Conservation (phyloP, 1,140 invertebrate species). For the Aradophagus sp. region DNA sequence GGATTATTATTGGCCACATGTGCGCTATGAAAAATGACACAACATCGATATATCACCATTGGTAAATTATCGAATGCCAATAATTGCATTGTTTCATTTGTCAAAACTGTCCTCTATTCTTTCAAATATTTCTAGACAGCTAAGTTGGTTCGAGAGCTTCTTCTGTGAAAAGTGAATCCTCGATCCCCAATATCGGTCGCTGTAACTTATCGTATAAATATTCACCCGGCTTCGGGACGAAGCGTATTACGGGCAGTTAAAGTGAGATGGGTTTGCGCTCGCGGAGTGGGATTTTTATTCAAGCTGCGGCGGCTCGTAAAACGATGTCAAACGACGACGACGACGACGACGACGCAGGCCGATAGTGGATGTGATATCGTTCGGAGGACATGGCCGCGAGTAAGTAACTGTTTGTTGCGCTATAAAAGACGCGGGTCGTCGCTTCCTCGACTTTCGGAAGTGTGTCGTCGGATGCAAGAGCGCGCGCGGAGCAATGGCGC, state of each 20-base stretch:
- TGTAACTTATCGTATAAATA: too few relatives aligned
- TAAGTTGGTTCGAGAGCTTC: too few relatives aligned
- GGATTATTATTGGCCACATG: too few relatives aligned
- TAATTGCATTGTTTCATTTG: too few relatives aligned
- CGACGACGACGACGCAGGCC: slow-evolving; percentile 4
- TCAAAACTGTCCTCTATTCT: too few relatives aligned
- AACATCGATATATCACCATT: too few relatives aligned
- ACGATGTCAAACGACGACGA: slow-evolving; percentile 12
- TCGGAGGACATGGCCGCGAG: slow-evolving; percentile 22
- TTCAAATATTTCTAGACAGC: too few relatives aligned
- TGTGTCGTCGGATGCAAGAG: slow-evolving; percentile 55
- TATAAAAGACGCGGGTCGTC: slow-evolving; percentile 52
- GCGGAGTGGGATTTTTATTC: slow-evolving; percentile 13
- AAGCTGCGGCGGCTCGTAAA: slow-evolving; percentile 17
- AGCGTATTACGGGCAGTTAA: neutral
- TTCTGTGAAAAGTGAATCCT: too few relatives aligned
- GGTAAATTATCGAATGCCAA: too few relatives aligned
- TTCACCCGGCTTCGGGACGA: too few relatives aligned
- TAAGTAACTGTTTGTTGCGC: slow-evolving; percentile 42
- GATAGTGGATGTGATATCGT: slow-evolving; percentile 28
- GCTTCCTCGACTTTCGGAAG: slow-evolving; percentile 56
- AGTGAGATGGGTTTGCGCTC: neutral
- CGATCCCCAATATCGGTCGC: too few relatives aligned
- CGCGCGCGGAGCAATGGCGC: slow-evolving; percentile 1
- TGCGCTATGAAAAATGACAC: too few relatives aligned